A percentile compares a stretch with the other conserved stretches of the same genome.
Evolutionary conservation across 2,888 invertebrate genomes (phyloP).

Genomic region (Ligdia adustata): DNA sequence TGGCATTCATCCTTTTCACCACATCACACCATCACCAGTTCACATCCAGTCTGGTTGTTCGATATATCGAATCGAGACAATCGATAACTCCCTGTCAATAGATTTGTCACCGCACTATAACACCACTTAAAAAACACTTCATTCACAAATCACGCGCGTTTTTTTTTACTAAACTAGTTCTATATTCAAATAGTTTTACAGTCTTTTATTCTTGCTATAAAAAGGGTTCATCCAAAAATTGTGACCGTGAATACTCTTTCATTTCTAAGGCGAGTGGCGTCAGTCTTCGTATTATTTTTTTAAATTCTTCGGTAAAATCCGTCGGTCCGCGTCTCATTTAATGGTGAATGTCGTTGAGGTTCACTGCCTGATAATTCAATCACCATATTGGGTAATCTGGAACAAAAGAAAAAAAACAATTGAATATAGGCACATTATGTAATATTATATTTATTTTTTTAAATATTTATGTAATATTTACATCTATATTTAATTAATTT

Average conservation of each 20-base stretch:
- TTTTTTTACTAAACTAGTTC: slow-evolving; percentile 52
- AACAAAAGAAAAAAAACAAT: slow-evolving; percentile 50
- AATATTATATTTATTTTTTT: no score
- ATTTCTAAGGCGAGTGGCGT: slow-evolving; percentile 68
- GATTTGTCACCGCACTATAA: slow-evolving; percentile 66
- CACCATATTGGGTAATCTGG: slow-evolving; percentile 72
- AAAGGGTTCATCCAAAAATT: not conserved
- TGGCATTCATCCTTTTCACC: slow-evolving; percentile 59
- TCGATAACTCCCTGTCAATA: slow-evolving; percentile 56
- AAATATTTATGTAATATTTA: no score
- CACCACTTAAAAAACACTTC: slow-evolving; percentile 56
- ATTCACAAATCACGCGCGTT: slow-evolving; percentile 40
- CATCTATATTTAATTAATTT: no score
- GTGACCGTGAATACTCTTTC: no score
- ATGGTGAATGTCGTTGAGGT: slow-evolving; percentile 36
- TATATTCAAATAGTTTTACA: slow-evolving; percentile 41
- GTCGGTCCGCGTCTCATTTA: slow-evolving; percentile 8
- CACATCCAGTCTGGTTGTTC: no score
- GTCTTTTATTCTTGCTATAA: not conserved
- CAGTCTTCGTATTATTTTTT: slow-evolving; percentile 59
- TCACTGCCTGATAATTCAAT: slow-evolving; percentile 50
- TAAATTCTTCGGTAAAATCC: slow-evolving; percentile 28
- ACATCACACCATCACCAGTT: slow-evolving; percentile 38
- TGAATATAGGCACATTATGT: not conserved
- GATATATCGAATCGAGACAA: slow-evolving; percentile 38